Evolutionary conservation across 2,888 invertebrate species (phyloP), one percentile per base, ranked within the genome.

Genomic region (Lathronympha strigana): DNA sequence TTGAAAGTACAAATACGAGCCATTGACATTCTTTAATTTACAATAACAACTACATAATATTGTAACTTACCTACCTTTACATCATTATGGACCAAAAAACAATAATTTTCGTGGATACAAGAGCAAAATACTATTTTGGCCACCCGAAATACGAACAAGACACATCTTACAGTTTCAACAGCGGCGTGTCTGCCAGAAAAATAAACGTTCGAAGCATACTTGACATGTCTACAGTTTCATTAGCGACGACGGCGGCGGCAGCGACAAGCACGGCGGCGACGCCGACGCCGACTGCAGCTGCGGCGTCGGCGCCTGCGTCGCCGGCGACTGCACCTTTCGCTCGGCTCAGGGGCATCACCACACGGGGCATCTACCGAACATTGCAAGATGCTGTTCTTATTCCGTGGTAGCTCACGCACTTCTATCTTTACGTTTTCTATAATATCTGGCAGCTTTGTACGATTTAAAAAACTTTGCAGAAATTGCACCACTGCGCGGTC

Each of bases 401-500:
- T n/a, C 23, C 47, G 23, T 6, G n/a, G 23, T n/a, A 5, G 47
- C 11, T 47, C 51, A n/a, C 19, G 55, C 19, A 43, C 13, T 19
- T 43, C 43, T n/a, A 17, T 31, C 9, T 28, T 43, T 31, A 57
- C 23, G 31, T 43, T 28, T 11, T 57, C 28, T 45, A 57, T n/a
- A 9, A 57, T 31, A 11, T 43, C 19, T 1, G 31, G 31, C 8
- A 57, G 55, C 55, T 43, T 45, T 6, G 43, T 28, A 11, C 55
- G 28, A 31, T 31, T 57, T 1, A 28, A n/a, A 4, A 43, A 19
- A 13, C 19, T 19, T 28, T 57, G 43, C 31, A 57, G 43, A 43
- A 28, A 57, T 31, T 57, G 55, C n/a, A 57, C 31, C 6, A 57
- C 55, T 11, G 43, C 31, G 19, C 43, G 55, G 43, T 43, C 55